Base-by-base conservation (phyloP, 2,797 vertebrate species). In the Otus scops region DNA sequence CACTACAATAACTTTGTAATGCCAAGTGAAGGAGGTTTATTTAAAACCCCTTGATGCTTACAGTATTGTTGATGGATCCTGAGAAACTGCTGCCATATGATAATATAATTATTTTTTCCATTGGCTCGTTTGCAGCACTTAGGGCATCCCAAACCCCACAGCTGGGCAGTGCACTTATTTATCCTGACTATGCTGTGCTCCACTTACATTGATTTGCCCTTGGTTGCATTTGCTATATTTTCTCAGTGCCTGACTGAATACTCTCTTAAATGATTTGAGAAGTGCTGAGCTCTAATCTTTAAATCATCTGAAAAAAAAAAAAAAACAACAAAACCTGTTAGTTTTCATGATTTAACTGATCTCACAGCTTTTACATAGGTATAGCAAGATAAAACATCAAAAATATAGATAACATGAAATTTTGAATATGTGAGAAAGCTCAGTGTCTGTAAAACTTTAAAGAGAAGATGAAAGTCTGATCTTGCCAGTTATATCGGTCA, bases 391-490 rank as follows among this genome's bases (percentile, higher is more conserved):
- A 79, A 91, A 85, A 50, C 69, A 59, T 77, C 9, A 64, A 64
- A 70, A 80, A 26, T 36, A 1, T 0, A 82, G 82, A 36, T 80
- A 85, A 85, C 7, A 11, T 78, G 34, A 83, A n/a, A 63, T 41
- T 61, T 36, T 77, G 76, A 91, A 20, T 63, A 43, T 28, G 34
- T 84, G 57, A 13, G 60, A 77, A 38, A 77, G n/a, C 81, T 76
- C 24, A 7, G 50, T 53, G 41, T 75, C 79, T 95, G 68, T 63
- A 78, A 91, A 56, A 65, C 34, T 39, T 50, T 76, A 56, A 65
- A 90, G 76, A 59, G 17, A 56, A 81, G 61, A 93, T 70, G 56
- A 92, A 91, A 91, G 89, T 50, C 81, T 85, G 71, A 80, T 76
- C 67, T 77, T 24, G 17, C 56, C 43, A 30, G 8, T 91, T 65